Base-by-base conservation (phyloP, 2,113 vertebrate species). In the Onychostoma macrolepis region DNA sequence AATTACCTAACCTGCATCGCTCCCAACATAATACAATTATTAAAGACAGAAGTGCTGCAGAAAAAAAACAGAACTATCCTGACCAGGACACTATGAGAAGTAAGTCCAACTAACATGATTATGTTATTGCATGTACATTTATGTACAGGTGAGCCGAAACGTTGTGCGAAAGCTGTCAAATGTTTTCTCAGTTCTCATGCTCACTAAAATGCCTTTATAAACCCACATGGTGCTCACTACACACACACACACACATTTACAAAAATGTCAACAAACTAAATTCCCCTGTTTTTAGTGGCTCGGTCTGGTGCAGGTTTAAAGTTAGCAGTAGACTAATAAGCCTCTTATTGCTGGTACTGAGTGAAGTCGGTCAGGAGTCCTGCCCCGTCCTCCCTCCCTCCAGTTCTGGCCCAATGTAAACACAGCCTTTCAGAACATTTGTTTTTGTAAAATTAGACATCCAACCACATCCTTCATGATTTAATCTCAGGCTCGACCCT, bases 381-480 rank as follows among this genome's bases (percentile, higher is more conserved):
- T 36, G 30, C 65, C 36, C 38, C 56, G 9, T 69, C 63, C 61
- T 38, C 80, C 75, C 17, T 77, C 77, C 84, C 72, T 50, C 53
- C 19, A 61, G 72, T 50, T 56, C 24, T 53, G 50, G 78, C 72
- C 87, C 74, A 86, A 56, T 79, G 87, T 86, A 88, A 88, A 86
- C 84, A 86, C 61, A 83, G 87, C 61, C 84, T 83, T 83, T 86
- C 79, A 88, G 87, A 88, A 80, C 75, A 86, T 86, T 85, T 88
- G 87, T 88, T 88, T 88, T 86, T 83, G 79, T 88, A 88, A 88
- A 88, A 88, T 88, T 88, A 88, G 71, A 88, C 82, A 80, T 86
- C 65, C 84, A 74, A 88, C 87, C 87, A 88, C 87, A 86, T 88
- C 87, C 87, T 86, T 88, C 84, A 21, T 86, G 87, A 88, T 86